Conservation (phyloP, 2,888 invertebrate species). For the Coleophora deauratella region DNA sequence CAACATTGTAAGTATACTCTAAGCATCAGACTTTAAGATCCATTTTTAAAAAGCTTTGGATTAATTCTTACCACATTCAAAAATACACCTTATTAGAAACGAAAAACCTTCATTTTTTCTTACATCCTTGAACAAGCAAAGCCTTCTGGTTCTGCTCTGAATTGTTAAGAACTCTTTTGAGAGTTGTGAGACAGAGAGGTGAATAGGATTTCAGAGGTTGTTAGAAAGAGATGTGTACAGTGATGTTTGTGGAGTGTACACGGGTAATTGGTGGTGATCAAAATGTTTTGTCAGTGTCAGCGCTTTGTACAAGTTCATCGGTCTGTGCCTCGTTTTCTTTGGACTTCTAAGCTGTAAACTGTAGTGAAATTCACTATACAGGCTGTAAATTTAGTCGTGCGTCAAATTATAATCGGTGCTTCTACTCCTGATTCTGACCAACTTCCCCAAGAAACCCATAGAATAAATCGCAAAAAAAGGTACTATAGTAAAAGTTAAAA, state of each 20-base stretch:
- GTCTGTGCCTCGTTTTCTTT: constrained; percentile 43
- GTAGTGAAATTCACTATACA: no score
- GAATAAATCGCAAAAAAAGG: no score
- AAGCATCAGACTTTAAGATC: neutral
- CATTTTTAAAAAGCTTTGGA: neutral
- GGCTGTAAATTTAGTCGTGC: no score
- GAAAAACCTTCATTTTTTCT: neutral
- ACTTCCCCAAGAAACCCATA: no score
- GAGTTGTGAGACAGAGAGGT: constrained; percentile 27
- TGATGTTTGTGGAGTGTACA: constrained; percentile 50
- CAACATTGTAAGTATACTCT: neutral
- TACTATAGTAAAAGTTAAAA: no score
- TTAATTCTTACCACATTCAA: neutral
- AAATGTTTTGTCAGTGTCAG: constrained; percentile 67
- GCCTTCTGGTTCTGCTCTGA: constrained; percentile 18
- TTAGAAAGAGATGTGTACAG: constrained; percentile 21
- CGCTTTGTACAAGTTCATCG: constrained; percentile 55
- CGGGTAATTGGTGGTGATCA: constrained; percentile 70
- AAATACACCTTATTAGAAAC: no score
- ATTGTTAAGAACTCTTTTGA: constrained; percentile 51
- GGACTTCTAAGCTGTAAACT: neutral
- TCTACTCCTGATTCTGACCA: no score
- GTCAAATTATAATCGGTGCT: no score
- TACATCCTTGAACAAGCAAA: constrained; percentile 4
- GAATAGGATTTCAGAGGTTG: constrained; percentile 14